Base-by-base conservation (phyloP, 2,113 vertebrate species). In the Physeter macrocephalus region DNA sequence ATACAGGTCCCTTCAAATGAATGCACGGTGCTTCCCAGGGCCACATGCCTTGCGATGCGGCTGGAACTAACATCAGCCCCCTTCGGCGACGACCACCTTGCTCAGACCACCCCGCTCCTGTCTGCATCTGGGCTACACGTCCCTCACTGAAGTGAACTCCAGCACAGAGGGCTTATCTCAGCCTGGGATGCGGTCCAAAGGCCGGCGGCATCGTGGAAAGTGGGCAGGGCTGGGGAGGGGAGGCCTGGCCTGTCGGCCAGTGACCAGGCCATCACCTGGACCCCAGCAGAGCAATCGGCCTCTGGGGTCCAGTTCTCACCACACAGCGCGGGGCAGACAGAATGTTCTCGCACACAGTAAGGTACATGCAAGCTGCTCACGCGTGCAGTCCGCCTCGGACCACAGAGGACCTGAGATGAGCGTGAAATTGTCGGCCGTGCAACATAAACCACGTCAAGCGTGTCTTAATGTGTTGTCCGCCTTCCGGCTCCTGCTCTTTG, bases 41-140 rank as follows among this genome's bases (percentile, higher is more conserved):
- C 27, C 36, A 31, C 21, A 5, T 3, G 27, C 15, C 6, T 34
- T 2, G 59, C 3, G 7, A 31, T 0, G 23, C 1, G 3, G 34
- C 57, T 21, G 11, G 41, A 43, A 39, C 1, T 3, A 4, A 64
- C 5, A 0, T 21, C 4, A 2, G 21, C 2, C 3, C 5, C 39
- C 41, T 59, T 31, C 0, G 0, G 23, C 34, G 20, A 20, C 12
- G 27, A 57, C 31, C 31, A 2, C 18, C 18, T 29, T 7, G 72
- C 27, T 18, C 46, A 6, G 46, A n/a, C 8, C 1, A 6, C 36
- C 5, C 23, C 0, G 2, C 0, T 2, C 11, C 21, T 25, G 25
- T 57, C 11, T 10, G 17, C 27, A 59, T 13, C 27, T 59, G 52
- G 49, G 36, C 12, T 36, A 25, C 27, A 3, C 8, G 27, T 14